These are phyloP conservation scores for Cheilosia impressa DNA, from an alignment of 2,888 invertebrate genomes.

Conservation along the genomic window DNA sequence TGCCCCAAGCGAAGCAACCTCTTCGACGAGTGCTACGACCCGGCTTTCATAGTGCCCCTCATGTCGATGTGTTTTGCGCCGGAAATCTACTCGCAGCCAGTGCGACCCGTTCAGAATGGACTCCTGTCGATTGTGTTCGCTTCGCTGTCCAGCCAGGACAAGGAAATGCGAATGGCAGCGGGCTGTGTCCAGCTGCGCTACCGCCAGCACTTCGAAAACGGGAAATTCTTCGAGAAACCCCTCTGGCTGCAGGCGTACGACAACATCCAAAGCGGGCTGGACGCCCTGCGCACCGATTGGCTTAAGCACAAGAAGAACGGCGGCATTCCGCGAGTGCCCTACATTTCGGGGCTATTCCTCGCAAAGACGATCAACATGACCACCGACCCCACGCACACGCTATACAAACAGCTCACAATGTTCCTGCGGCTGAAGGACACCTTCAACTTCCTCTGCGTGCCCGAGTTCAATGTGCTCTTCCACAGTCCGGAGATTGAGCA, in stretches of 20 bases:
- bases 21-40: conserved; percentile 88
- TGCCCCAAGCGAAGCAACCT: conserved; percentile 80
- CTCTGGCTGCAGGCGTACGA: conserved; percentile 83
- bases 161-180: conserved; percentile 88
- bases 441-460: conserved; percentile 91
- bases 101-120: conserved; percentile 88
- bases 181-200: conserved; percentile 90
- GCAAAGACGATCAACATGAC: conserved; percentile 86
- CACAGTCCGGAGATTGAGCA: conserved; percentile 90
- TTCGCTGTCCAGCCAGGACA: conserved; percentile 88
- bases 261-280: conserved; percentile 81
- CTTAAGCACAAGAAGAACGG: conserved; percentile 81
- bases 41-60: conserved; percentile 91
- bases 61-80: conserved; percentile 90
- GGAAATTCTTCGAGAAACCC: conserved; percentile 84
- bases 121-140: conserved; percentile 89
- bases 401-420: conserved; percentile 91
- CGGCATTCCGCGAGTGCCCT: conserved; percentile 82
- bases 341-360: conserved; percentile 81
- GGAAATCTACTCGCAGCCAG: conserved; percentile 89
- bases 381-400: conserved; percentile 89
- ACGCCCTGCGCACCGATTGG: conserved; percentile 80
- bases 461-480: conserved; percentile 93
- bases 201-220: conserved; percentile 89
- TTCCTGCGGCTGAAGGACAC: conserved; percentile 91